Evolutionary conservation across 2,113 vertebrate genomes (phyloP).

Genomic region (Otolemur garnettii): DNA sequence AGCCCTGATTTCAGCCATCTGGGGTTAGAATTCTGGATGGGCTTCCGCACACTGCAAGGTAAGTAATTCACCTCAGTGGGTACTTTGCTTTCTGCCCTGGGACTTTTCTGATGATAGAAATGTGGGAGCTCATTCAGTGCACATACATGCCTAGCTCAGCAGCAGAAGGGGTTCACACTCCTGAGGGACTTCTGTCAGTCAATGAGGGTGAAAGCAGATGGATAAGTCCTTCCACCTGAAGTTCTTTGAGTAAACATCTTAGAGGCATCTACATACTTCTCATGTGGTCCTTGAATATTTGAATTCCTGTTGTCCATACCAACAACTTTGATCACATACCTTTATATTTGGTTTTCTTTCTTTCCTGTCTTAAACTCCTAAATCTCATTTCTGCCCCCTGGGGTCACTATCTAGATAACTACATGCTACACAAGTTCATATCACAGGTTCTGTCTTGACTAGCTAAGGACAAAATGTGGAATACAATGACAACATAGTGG

Average conservation of each 20-base stretch:
- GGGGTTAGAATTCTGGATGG: not conserved
- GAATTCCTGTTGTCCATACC: not conserved
- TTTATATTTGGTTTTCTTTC: not conserved
- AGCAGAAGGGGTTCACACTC: not conserved
- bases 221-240: not conserved
- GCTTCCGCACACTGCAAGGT: not conserved
- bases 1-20: not conserved
- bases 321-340: not conserved
- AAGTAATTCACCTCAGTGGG: not conserved
- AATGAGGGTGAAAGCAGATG: not conserved
- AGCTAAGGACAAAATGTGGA: slow-evolving; percentile 7
- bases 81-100: not conserved
- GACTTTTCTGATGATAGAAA: not conserved
- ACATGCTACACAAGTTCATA: not conserved
- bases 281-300: not conserved
- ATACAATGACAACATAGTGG: not conserved
- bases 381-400: not conserved
- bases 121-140: not conserved
- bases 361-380: not conserved
- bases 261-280: not conserved
- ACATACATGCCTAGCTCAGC: not conserved
- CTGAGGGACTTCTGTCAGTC: not conserved
- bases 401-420: not conserved
- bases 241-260: not conserved
- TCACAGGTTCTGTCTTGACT: not conserved